These are phyloP conservation scores for Melanotaenia maccullochi DNA, from an alignment of 2,797 vertebrate species.

Conservation along the genomic window DNA sequence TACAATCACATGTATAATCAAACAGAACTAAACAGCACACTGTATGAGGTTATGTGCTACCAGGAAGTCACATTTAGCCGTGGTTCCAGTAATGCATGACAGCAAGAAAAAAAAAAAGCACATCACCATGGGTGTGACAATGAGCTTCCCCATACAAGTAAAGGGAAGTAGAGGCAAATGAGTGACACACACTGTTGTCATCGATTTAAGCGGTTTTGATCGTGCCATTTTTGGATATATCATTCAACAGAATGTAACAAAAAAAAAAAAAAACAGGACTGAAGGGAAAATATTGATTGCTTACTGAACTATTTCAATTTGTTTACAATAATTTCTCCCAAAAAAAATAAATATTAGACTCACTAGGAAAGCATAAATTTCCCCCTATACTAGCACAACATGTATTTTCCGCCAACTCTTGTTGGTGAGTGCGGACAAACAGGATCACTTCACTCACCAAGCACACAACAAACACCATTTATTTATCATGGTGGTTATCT, in stretches of 20 bases:
- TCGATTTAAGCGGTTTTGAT: conserved; percentile 19
- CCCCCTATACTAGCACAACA: conserved; percentile 18
- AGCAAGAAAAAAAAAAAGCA: neutral
- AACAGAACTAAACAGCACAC: neutral
- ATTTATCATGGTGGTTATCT: neutral
- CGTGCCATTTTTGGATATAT: conserved; percentile 6
- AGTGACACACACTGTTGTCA: conserved; percentile 9
- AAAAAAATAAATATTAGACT: no score
- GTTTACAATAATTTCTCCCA: no score
- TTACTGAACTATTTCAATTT: no score
- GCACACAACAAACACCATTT: conserved; percentile 15
- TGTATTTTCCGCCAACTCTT: neutral
- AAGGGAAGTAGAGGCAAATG: conserved; percentile 39
- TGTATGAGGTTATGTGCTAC: neutral
- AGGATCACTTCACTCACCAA: conserved; percentile 18
- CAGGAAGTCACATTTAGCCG: conserved; percentile 26
- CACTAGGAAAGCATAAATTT: conserved; percentile 29
- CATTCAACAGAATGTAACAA: conserved; percentile 7
- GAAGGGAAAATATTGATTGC: neutral
- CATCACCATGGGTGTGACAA: conserved; percentile 21
- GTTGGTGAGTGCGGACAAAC: neutral
- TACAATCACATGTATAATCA: neutral
- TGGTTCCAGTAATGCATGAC: conserved; percentile 27
- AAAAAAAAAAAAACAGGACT: conserved; percentile 16
- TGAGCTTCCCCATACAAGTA: conserved; percentile 18